Evolutionary conservation across 2,888 invertebrate species (phyloP), one percentile per base, ranked within the genome.

Genomic region (Spilosoma lubricipeda): DNA sequence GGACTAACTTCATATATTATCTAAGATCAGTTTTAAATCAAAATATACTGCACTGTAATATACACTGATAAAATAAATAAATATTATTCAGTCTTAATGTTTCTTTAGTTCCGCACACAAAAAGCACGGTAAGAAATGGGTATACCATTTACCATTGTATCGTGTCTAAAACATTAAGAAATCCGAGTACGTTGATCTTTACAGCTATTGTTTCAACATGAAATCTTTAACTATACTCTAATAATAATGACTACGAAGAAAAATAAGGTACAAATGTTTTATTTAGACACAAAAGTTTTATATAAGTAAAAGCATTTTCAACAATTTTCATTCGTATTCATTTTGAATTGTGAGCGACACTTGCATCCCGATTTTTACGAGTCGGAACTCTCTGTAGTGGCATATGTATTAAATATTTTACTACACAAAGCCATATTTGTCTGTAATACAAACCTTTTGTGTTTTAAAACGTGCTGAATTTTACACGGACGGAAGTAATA

Each of bases 371-470:
- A 86, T 88, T 83, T 89, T 89, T 88, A 75, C 68, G 73, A 77
- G 77, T 75, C 79, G 87, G 85, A 87, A 87, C 89, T 86, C 85
- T 84, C 83, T 86, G 86, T 86, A 86, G 85, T 84, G 85, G 79
- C 83, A 84, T 85, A 86, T 91, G 92, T 90, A 92, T 91, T 91
- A 91, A 92, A 91, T 84, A 72, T 80, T 83, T 89, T 90, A 87
- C 77, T 78, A 69, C 73, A 71, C 56, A 64, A 52, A 75, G 67
- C 72, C 27, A 70, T 70, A 18, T 36, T 56, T 48, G 18, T 65
- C 27, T 42, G 30, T 18, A 67, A 65, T 56, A 68, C 30, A 33
- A 48, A 45, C 45, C 74, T 72, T 64, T 68, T 66, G 70, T 33
- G 63, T 75, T 65, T 73, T 65, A 73, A 75, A 82, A 71, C 11